phyloP scores from a whole-genome alignment of 1,140 invertebrate species.

The Zaprionus camerounensis region DNA sequence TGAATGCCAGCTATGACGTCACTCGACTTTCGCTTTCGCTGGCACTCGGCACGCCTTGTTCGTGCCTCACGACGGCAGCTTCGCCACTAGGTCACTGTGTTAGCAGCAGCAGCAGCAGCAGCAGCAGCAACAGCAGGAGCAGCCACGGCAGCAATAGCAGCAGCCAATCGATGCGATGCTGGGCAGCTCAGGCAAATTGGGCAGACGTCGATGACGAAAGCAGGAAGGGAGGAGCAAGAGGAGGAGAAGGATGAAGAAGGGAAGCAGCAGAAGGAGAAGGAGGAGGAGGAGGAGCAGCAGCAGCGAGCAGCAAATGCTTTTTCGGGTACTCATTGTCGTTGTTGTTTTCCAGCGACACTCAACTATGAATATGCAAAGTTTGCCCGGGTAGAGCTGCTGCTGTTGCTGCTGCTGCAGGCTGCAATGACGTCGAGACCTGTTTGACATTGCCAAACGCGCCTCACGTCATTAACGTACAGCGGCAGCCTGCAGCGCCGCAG shows the following conservation, averaged over 20 bases:
- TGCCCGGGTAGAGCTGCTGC: not conserved
- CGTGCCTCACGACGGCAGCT: not conserved
- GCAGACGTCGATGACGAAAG: conserved; percentile 29
- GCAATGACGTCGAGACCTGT: conserved; percentile 53
- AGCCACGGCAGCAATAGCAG: conserved; percentile 62
- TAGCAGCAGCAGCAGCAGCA: conserved; percentile 59
- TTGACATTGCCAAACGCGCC: conserved; percentile 37
- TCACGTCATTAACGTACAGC: conserved; percentile 26
- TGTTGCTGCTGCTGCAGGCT: conserved; percentile 22
- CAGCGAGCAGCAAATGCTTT: conserved; percentile 28
- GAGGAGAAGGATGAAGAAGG: not conserved
- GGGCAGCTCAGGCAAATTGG: conserved; percentile 13
- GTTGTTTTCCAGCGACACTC: not conserved
- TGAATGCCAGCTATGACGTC: conserved; percentile 83
- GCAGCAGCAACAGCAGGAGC: conserved; percentile 61
- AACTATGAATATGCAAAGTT: not conserved
- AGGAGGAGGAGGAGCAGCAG: not conserved
- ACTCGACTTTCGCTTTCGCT: conserved; percentile 60
- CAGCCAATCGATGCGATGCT: not conserved
- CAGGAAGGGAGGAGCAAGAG: conserved; percentile 7
- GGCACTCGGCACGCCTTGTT: conserved; percentile 17
- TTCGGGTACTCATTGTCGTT: not conserved
- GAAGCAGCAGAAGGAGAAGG: no score
- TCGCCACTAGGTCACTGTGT: conserved; percentile 83
- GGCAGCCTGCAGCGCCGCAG: not conserved